These are phyloP conservation scores for Gallinago jamesoni DNA, from an alignment of 2,113 vertebrate genomes.

Conservation along the genomic window DNA sequence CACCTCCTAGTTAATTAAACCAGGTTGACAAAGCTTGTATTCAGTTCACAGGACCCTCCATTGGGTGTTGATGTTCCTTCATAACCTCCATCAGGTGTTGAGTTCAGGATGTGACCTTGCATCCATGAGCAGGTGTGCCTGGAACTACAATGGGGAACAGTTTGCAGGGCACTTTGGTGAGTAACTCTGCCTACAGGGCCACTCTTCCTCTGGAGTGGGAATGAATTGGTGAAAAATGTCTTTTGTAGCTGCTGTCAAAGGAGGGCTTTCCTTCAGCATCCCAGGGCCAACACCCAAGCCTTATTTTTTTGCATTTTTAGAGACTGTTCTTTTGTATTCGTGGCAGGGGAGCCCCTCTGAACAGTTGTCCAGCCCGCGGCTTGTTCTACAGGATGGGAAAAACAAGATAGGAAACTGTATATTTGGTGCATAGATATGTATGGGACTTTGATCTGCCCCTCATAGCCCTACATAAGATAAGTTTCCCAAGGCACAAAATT, in stretches of 20 bases:
- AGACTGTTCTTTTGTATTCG: background rate
- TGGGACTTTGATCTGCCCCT: background rate
- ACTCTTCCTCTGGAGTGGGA: background rate
- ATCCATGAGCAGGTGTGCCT: background rate
- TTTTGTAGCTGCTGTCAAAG: background rate
- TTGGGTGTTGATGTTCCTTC: background rate
- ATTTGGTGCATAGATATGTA: background rate
- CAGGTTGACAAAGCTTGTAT: background rate
- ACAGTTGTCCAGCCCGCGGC: background rate
- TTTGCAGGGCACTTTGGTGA: background rate
- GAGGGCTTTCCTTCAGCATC: background rate
- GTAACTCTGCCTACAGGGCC: background rate
- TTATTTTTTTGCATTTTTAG: background rate
- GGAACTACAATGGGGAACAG: background rate
- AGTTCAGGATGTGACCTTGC: background rate
- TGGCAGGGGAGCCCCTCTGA: background rate
- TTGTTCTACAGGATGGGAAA: background rate
- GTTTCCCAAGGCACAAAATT: background rate
- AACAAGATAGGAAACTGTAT: accelerated
- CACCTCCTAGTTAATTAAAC: background rate
- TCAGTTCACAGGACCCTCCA: background rate
- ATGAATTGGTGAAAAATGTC: background rate
- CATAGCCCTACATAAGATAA: background rate
- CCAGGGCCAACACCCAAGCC: background rate
- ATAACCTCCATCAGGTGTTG: background rate